Base-by-base conservation (phyloP, 2,888 invertebrate species). In the Rhopalosiphum nymphaeae region DNA sequence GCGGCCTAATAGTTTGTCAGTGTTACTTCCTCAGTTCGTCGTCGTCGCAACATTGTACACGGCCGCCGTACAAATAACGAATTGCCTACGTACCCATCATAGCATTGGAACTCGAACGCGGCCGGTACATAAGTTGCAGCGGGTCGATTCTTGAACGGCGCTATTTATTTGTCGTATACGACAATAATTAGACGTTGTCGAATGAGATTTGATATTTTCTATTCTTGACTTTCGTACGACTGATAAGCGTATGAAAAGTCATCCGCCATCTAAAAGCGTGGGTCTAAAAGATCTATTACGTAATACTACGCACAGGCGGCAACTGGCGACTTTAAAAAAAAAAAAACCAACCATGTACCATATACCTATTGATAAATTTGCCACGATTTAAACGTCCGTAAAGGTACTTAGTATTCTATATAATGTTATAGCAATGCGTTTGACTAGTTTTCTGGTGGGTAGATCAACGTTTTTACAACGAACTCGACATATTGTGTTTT, bases 1-100 rank as follows among this genome's bases (percentile, higher is more conserved):
- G 89, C 29, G 16, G 53, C 53, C 56, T 89, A 89, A 57, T 56
- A 89, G 56, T 57, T 89, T 89, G 56, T 13, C 89, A 56, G 89
- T 53, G 89, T 89, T 42, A 56, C 78, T 78, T 78, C 78, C 78
- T 78, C 78, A 21, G 36, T 78, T 78, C 36, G 9, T 36, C 9
- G 78, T 42, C 21, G 78, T 78, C 36, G 36, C 21, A 21, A 78
- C 78, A 21, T 1, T 16, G 16, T 61, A 61, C n/a, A 4, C n/a
- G 16, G 21, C 36, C 5, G 21, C 5, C 21, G 36, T 42, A 36
- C 36, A 7, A 67, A 67, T 67, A 67, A 46, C 53, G 21, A 53
- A 53, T 53, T 16, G 21, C 21, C 53, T 5, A 21, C 3, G 5
- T 53, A 53, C 49, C 2, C 21, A 78, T 36, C 36, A n/a, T 78